Evolutionary conservation across 2,797 vertebrate genomes (phyloP).

Genomic region (Propithecus deckenii): DNA sequence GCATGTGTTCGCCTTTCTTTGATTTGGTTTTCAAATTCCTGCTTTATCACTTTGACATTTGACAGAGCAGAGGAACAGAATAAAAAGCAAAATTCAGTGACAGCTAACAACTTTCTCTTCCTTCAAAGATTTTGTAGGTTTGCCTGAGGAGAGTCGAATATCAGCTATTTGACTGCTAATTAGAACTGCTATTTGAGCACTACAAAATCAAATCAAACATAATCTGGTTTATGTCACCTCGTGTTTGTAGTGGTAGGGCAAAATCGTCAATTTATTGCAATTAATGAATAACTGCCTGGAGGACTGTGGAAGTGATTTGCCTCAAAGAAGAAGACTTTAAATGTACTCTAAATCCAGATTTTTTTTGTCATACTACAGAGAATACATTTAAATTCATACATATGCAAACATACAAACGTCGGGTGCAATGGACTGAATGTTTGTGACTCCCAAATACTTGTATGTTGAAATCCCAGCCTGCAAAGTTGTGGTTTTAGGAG

Average conservation of each 20-base stretch:
- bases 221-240: slow-evolving; percentile 18
- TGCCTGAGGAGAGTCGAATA: neutral
- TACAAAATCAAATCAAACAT: slow-evolving; percentile 14
- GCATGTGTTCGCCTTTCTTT: neutral
- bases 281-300: neutral
- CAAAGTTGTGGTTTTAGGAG: too few relatives aligned
- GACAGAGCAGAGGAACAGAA: slow-evolving; percentile 28
- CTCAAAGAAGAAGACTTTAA: neutral
- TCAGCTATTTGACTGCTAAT: slow-evolving; percentile 36
- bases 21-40: slow-evolving; percentile 39
- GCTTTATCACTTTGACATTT: slow-evolving; percentile 42
- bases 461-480: neutral
- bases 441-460: neutral
- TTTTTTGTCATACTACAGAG: neutral
- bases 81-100: slow-evolving; percentile 19
- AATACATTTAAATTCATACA: neutral
- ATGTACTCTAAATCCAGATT: neutral
- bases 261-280: neutral
- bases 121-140: neutral
- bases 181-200: neutral
- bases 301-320: neutral
- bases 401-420: neutral
- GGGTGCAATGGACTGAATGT: neutral
- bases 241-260: neutral
- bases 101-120: slow-evolving; percentile 9